These are phyloP conservation scores for Echinops telfairi DNA, from an alignment of 2,113 vertebrate genomes.

Conservation along the genomic window DNA sequence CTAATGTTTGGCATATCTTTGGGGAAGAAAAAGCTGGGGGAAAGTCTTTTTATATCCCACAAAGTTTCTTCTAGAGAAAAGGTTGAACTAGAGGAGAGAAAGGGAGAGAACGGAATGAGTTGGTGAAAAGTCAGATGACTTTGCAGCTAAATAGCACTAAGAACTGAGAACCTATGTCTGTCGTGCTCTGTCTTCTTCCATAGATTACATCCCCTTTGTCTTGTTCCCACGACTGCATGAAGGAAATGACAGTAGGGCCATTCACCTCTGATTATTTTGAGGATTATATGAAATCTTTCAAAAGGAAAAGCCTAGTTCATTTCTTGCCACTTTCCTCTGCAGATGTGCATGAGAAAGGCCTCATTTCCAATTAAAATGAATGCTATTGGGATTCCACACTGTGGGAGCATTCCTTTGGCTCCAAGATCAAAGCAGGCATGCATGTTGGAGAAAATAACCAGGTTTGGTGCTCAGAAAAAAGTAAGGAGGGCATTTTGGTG, in stretches of 20 bases:
- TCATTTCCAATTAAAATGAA: not conserved
- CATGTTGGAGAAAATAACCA: not conserved
- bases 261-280: not conserved
- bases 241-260: not conserved
- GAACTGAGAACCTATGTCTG: not conserved
- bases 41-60: too few species aligned
- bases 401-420: not conserved
- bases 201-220: not conserved
- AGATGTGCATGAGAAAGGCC: not conserved
- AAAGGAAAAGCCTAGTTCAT: not conserved
- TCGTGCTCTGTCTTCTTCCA: not conserved
- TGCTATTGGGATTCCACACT: not conserved
- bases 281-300: not conserved
- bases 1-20: too few species aligned
- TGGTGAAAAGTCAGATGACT: not conserved
- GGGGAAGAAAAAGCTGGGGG: too few species aligned
- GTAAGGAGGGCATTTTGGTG: too few species aligned
- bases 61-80: not conserved
- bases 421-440: not conserved
- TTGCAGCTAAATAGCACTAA: not conserved
- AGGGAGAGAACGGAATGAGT: not conserved
- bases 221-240: not conserved
- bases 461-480: not conserved
- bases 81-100: not conserved
- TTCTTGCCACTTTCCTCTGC: not conserved